Conservation (phyloP, 2,888 invertebrate species). For the Chloroclystis v-ata region DNA sequence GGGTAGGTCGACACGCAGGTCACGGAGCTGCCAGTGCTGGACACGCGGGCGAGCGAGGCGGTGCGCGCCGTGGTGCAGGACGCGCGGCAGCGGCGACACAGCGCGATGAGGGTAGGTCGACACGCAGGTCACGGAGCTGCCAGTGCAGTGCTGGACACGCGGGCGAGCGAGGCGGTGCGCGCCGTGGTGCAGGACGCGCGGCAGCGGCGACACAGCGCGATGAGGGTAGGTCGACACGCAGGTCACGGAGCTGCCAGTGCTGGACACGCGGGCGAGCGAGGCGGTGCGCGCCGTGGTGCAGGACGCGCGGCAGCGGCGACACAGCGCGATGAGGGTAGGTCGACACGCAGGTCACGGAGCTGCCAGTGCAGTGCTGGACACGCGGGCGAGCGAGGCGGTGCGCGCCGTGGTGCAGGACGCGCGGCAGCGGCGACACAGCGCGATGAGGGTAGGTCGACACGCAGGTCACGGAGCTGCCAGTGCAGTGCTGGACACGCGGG, state of each 20-base stretch:
- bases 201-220: conserved; percentile 84
- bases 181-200: conserved; percentile 85
- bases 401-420: conserved; percentile 84
- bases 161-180: conserved; percentile 84
- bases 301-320: conserved; percentile 93
- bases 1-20: too few relatives aligned
- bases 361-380: conserved; percentile 89
- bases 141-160: conserved; percentile 86
- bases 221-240: conserved; percentile 85
- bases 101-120: conserved; percentile 91
- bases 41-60: too few relatives aligned
- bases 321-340: conserved; percentile 89
- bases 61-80: too few relatives aligned
- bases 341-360: conserved; percentile 86
- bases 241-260: background rate
- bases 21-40: too few relatives aligned
- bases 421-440: conserved; percentile 83
- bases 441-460: conserved; percentile 88
- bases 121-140: conserved; percentile 86
- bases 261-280: too few relatives aligned
- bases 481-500: too few relatives aligned
- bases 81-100: conserved; percentile 93
- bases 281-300: too few relatives aligned
- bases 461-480: background rate
- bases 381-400: conserved; percentile 85